phyloP scores from a whole-genome alignment of 2,113 vertebrate genomes.

The Nestor notabilis region DNA sequence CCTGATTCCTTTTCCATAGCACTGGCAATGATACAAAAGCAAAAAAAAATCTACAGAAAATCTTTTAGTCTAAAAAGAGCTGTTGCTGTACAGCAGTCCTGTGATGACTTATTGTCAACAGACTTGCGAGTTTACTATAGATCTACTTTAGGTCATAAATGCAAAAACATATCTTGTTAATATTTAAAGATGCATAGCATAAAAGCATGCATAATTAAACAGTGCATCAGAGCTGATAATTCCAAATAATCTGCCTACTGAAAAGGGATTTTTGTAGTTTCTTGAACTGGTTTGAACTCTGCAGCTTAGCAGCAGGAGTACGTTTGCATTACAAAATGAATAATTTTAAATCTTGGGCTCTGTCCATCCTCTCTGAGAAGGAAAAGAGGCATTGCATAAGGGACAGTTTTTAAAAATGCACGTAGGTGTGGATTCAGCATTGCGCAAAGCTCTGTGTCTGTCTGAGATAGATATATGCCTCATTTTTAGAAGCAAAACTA shows the following conservation, averaged over 20 bases:
- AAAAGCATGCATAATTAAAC: conserved; percentile 80
- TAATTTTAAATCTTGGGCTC: conserved; percentile 48
- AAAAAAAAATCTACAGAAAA: neutral
- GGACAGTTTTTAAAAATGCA: neutral
- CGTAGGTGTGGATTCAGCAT: neutral
- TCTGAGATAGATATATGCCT: neutral
- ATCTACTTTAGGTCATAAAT: conserved; percentile 61
- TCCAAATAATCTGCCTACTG: conserved; percentile 74
- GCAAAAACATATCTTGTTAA: conserved; percentile 71
- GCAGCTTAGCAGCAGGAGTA: conserved; percentile 37
- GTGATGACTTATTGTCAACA: conserved; percentile 39
- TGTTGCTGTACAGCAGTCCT: neutral
- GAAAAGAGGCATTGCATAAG: neutral
- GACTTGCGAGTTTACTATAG: conserved; percentile 44
- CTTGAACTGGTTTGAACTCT: conserved; percentile 74
- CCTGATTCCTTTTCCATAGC: neutral
- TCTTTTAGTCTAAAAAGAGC: neutral
- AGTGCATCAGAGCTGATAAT: conserved; percentile 63
- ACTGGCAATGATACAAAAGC: neutral
- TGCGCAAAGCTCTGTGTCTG: neutral
- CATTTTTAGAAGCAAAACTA: neutral
- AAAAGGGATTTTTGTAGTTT: conserved; percentile 72
- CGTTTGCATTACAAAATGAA: conserved; percentile 63
- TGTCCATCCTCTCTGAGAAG: neutral
- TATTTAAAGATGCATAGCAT: conserved; percentile 75